Percentiles rank a stretch among this genome's conserved stretches.
Evolutionary conservation across 2,888 invertebrate genomes (phyloP).

Genomic region (Boloria euphrosyne): DNA sequence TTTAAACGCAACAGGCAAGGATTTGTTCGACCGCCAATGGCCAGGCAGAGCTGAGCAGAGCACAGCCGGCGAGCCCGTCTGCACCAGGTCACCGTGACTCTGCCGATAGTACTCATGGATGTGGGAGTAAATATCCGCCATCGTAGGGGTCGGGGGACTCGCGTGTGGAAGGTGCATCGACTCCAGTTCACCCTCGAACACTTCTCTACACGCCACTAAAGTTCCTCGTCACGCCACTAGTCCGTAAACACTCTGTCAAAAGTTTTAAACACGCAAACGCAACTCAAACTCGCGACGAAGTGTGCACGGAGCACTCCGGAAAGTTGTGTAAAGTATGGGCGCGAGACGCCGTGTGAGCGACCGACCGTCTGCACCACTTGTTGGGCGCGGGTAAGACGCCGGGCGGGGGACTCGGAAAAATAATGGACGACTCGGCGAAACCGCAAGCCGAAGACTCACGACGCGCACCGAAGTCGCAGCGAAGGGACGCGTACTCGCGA

Average conservation of each 20-base stretch:
- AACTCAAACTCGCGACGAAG: constrained; percentile 65
- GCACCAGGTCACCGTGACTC: constrained; percentile 95
- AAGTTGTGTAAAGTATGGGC: constrained; percentile 76
- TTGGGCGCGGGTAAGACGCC: constrained; percentile 77
- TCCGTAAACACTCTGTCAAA: constrained; percentile 65
- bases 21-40: constrained; percentile 99
- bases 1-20: constrained; percentile 97
- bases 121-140: constrained; percentile 88
- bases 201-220: constrained; percentile 70
- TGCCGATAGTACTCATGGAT: constrained; percentile 91
- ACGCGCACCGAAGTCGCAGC: constrained; percentile 73
- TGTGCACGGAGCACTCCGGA: constrained; percentile 67
- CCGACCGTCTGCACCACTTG: constrained; percentile 65
- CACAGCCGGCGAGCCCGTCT: constrained; percentile 97
- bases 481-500: constrained; percentile 74
- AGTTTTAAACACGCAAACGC: constrained; percentile 53
- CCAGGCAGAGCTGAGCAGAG: constrained; percentile 96
- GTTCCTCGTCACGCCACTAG: constrained; percentile 68
- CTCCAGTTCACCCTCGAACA: constrained; percentile 69
- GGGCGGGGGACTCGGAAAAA: constrained; percentile 76
- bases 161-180: constrained; percentile 87
- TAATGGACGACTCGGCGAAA: constrained; percentile 68
- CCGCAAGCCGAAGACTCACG: constrained; percentile 80
- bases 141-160: constrained; percentile 81
- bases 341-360: constrained; percentile 65